Evolutionary conservation across 2,888 invertebrate genomes (phyloP), one percentile per base, ranked within the genome.

Genomic region (Oligia fasciuncula): DNA sequence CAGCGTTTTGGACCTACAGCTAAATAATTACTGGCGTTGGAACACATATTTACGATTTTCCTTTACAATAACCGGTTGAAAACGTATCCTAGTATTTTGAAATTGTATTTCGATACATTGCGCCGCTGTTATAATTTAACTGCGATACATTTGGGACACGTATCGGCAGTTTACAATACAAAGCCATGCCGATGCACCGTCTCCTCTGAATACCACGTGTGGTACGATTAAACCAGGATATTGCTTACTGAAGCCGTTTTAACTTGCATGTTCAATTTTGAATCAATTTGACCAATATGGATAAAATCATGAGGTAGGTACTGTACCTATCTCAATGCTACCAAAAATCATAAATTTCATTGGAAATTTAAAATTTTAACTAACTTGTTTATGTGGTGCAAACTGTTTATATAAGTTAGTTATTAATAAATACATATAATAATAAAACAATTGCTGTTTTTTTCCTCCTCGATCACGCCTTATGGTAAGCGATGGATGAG

Each of bases 101-200:
- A 71, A 60, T 40, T 77, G 54, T 9, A 60, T 54, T 67, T 71
- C 60, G 2, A 57, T 73, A 71, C 35, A 4, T 72, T 74, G 67
- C 65, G 68, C 19, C 13, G 13, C 29, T 60, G n/a, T n/a, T 69
- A 65, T 71, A 51, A 68, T 77, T 62, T 9, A 76, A 49, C 51
- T 54, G 57, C 13, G 62, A 73, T 73, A 65, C 17, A 79, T 87
- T 79, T 87, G 19, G 85, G 54, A n/a, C 84, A 85, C 87, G 84
- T 85, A 76, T 65, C 40, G 63, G 80, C 65, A 79, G 73, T 85
- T 87, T 87, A 71, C 62, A 79, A 79, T 51, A 79, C 87, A 79
- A 85, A 86, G 62, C 71, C 51, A 62, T 19, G 49, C 62, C 73
- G 57, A 49, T 67, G 75, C 60, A 54, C 46, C n/a, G 62, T 49